Evolutionary conservation across 1,140 invertebrate genomes (phyloP), one percentile per base, ranked within the genome.

Genomic region (Macrosteles quadrilineatus): DNA sequence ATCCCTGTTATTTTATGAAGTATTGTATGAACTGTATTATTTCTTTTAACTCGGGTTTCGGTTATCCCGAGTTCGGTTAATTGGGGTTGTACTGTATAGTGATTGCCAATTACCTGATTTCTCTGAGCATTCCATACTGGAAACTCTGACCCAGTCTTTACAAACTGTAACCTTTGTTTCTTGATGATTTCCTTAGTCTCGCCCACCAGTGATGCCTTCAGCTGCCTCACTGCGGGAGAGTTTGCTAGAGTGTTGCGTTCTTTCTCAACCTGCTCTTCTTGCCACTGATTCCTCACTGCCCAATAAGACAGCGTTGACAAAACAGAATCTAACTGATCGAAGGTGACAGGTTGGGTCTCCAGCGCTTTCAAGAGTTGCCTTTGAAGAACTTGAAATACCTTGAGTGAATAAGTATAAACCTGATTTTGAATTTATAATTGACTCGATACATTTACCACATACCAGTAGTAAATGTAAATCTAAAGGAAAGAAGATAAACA

Each of bases 221-320:
- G 36, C 40, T 43, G 32, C 36, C 31, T 66, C 2, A 66, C 27
- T 1, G 63, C 32, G 9, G 63, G 63, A 6, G 40, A 66, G 23
- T 2, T 66, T 17, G 63, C 32, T 1, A 66, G 32, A 12, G 36
- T 66, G 32, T 66, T 12, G 9, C 63, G n/a, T 25, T 66, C 63
- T 17, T 31, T 27, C 32, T 66, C 36, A 4, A 14, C 23, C 32
- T 43, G 32, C 23, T 66, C 63, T 66, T 66, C 63, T 45, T 66
- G 63, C 63, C 63, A 66, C 17, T 66, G 63, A 19, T 66, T 43
- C 21, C 63, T 66, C 32, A 66, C 63, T 45, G 63, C 23, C 23
- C n/a, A 66, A 17, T 66, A 66, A 1, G 63, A 43, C 2, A 66
- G 63, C 43, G 32, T 23, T 19, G 25, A 17, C 40, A 66, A 45